These are phyloP conservation scores for Caranx ignobilis DNA, from an alignment of 2,113 vertebrate genomes.

Conservation along the genomic window DNA sequence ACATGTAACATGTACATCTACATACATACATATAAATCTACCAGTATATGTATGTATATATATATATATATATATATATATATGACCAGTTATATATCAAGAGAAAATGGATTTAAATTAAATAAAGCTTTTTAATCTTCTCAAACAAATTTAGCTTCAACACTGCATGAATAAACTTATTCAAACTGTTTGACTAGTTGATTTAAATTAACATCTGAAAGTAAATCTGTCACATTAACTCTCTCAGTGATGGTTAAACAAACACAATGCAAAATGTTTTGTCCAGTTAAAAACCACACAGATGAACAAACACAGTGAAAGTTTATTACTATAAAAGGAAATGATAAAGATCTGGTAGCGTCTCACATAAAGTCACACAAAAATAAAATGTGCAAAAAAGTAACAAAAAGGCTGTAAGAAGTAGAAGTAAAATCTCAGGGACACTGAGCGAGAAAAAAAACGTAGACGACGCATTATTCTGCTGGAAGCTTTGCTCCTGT, in stretches of 20 bases:
- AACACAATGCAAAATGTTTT: not conserved
- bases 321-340: constrained; percentile 7
- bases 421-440: not conserved
- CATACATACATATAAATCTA: no score
- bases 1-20: no score
- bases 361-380: not conserved
- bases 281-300: not conserved
- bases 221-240: not conserved
- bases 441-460: not conserved
- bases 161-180: not conserved
- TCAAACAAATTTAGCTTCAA: not conserved
- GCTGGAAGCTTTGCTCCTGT: no score
- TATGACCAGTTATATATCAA: not conserved
- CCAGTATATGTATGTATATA: no score
- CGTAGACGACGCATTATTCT: no score
- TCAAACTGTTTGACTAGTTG: no score
- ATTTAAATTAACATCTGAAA: not conserved
- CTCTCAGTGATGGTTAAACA: no score
- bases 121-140: not conserved
- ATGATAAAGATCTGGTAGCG: not conserved
- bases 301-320: not conserved
- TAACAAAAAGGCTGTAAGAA: not conserved
- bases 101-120: not conserved
- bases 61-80: no score
- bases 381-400: no score